phyloP scores from a whole-genome alignment of 2,797 vertebrate genomes.

The Labroides dimidiatus region DNA sequence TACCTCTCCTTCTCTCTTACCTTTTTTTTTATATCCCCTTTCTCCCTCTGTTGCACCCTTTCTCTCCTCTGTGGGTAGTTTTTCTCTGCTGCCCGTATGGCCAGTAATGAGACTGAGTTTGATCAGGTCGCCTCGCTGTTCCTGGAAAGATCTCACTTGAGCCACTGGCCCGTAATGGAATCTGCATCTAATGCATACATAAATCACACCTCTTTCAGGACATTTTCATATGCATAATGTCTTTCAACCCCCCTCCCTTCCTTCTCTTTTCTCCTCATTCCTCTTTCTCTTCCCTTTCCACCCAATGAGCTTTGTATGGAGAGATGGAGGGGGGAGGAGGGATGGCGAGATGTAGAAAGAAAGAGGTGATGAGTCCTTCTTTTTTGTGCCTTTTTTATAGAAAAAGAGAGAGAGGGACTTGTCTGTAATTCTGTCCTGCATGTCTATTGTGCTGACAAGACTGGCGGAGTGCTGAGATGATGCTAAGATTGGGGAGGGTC shows the following conservation, averaged over 20 bases:
- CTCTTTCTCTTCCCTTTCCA: constrained; percentile 90
- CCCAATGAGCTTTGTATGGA: constrained; percentile 84
- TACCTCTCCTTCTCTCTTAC: constrained; percentile 83
- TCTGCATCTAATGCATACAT: constrained; percentile 99
- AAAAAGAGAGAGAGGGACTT: constrained; percentile 78
- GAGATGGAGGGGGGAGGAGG: constrained; percentile 25
- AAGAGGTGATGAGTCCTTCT: constrained; percentile 72
- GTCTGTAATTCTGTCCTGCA: constrained; percentile 92
- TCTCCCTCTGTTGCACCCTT: constrained; percentile 53
- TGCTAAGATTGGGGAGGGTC: constrained; percentile 87
- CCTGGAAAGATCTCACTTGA: constrained; percentile 98
- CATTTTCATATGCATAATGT: constrained; percentile 99
- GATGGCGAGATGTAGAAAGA: constrained; percentile 45
- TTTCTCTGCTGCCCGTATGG: constrained; percentile 89
- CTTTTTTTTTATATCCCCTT: constrained; percentile 43
- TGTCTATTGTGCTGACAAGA: constrained; percentile 94
- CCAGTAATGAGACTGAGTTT: constrained; percentile 98
- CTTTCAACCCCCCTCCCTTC: constrained; percentile 77
- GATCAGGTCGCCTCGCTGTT: constrained; percentile 97
- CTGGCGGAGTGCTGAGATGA: constrained; percentile 78
- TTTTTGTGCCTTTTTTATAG: constrained; percentile 71
- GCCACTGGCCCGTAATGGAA: constrained; percentile 98
- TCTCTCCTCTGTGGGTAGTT: constrained; percentile 51
- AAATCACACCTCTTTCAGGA: constrained; percentile 99
- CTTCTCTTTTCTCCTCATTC: constrained; percentile 86